phyloP scores from a whole-genome alignment of 1,140 invertebrate species.

The Caenorhabditis brenneri region DNA sequence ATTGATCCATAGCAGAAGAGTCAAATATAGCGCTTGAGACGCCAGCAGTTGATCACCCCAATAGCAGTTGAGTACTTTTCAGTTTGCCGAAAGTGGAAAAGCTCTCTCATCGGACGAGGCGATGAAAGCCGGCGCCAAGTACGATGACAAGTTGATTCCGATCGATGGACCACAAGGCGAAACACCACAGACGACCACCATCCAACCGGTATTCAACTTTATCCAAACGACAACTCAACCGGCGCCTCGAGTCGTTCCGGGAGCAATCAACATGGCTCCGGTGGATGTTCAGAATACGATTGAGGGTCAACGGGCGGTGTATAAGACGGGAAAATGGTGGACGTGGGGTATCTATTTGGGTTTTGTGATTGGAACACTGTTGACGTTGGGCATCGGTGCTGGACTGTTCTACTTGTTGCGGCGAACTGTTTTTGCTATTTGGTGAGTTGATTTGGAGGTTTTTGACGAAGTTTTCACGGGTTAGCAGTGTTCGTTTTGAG shows the following conservation, averaged over 20 bases:
- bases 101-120: neutral
- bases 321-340: neutral
- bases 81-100: neutral
- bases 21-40: no score
- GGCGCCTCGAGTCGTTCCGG: neutral
- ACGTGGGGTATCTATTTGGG: neutral
- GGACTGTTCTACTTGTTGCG: neutral
- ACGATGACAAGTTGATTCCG: neutral
- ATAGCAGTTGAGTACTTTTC: neutral
- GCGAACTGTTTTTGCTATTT: neutral
- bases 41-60: no score
- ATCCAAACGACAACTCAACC: neutral
- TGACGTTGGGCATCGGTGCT: neutral
- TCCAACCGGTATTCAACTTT: neutral
- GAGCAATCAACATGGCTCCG: no score
- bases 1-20: no score
- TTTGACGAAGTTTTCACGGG: no score
- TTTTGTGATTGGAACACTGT: conserved; percentile 3
- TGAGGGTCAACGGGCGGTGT: neutral
- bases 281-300: neutral
- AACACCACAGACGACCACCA: neutral
- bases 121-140: neutral
- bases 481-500: no score
- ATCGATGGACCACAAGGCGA: neutral
- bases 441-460: neutral